Conservation (phyloP, 2,888 invertebrate genomes). For the Pseudococcus viburni region DNA sequence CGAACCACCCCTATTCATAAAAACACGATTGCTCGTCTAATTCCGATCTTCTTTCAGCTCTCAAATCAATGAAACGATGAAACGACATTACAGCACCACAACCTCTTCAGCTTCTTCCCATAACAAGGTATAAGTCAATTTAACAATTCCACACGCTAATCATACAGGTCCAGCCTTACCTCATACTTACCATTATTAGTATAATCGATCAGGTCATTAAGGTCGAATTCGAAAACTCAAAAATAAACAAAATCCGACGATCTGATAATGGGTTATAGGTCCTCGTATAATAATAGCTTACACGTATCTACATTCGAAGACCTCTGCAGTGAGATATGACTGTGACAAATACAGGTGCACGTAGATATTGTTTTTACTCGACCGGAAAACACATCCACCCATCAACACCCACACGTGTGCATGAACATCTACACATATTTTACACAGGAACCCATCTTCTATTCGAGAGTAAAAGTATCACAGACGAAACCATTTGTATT, state of each 20-base stretch:
- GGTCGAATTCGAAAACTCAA: not conserved
- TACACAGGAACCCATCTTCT: not conserved
- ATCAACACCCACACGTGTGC: constrained; percentile 24
- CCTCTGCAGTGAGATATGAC: constrained; percentile 7
- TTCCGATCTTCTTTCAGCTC: too few species aligned
- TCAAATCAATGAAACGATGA: too few species aligned
- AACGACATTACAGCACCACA: too few species aligned
- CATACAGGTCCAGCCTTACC: too few species aligned
- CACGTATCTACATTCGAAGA: not conserved
- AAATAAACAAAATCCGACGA: not conserved
- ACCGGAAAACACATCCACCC: constrained; percentile 36
- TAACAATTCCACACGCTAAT: too few species aligned
- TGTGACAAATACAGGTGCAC: constrained; percentile 1
- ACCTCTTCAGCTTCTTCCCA: too few species aligned
- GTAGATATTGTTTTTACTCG: constrained; percentile 26
- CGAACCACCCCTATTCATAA: too few species aligned
- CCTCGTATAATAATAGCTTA: not conserved
- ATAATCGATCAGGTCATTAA: not conserved
- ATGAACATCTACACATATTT: not conserved
- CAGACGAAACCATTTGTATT: not conserved
- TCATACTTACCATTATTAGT: not conserved
- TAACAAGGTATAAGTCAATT: too few species aligned
- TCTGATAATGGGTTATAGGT: not conserved
- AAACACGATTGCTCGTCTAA: too few species aligned
- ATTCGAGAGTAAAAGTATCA: not conserved